Evolutionary conservation across 1,140 invertebrate genomes (phyloP), one percentile per base, ranked within the genome.

Genomic region (Trichonephila clavata): DNA sequence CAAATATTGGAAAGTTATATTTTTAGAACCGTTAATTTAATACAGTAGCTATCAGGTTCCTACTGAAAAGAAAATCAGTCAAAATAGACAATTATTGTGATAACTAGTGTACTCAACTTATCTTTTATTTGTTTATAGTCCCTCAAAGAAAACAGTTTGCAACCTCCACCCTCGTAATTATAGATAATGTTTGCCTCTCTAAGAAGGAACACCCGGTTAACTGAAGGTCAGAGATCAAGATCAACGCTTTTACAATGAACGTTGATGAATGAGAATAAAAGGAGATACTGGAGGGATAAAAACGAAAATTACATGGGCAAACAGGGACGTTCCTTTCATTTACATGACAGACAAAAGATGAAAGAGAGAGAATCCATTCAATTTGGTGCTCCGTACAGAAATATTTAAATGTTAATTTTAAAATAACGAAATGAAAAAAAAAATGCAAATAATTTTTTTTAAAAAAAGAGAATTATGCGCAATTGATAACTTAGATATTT

Each of bases 131-230:
- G 61, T 3, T 16, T 63, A 63, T 21, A 21, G 24, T 77, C 71
- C 71, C 32, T 13, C 18, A 77, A 77, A 32, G 32, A 21, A 32
- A n/a, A 77, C 71, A 77, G 10, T 77, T 39, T 63, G 61, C 61
- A 63, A 27, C 24, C 71, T 77, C 71, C 71, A 77, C 71, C 71
- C 71, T 77, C 32, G 71, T 77, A 77, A 77, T 77, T 77, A 77
- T n/a, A 39, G 71, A 77, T 77, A 77, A 77, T 77, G 32, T 21
- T 63, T 21, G 61, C 13, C 21, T 63, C 20, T 20, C 61, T 16
- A 63, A 63, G 61, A 63, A 63, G 21, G 61, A 63, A 63, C 61
- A 21, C 61, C 61, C 61, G 61, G 61, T 18, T 63, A 21, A 18
- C 16, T 6, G 61, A 63, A 63, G 61, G 61, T 63, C 61, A 63